Conservation (phyloP, 2,797 vertebrate species). For the Intellagama lesueurii region DNA sequence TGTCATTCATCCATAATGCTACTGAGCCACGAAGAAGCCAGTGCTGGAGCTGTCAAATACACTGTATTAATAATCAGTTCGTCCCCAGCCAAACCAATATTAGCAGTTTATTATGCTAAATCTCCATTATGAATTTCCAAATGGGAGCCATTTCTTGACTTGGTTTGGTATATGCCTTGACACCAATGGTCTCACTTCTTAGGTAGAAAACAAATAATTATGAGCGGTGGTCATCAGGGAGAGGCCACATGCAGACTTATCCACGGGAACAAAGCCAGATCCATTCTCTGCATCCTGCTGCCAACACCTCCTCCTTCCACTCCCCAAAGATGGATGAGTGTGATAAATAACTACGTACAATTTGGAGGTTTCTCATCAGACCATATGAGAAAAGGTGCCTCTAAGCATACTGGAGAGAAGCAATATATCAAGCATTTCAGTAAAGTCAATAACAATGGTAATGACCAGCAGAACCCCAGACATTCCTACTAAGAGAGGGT, state of each 20-base stretch:
- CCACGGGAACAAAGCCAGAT: constrained; percentile 53
- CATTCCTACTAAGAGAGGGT: background rate
- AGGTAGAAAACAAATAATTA: constrained; percentile 1
- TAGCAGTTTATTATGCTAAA: constrained; percentile 29
- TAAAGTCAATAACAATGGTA: background rate
- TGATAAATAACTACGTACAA: constrained; percentile 45
- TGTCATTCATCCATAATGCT: background rate
- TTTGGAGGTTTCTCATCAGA: constrained; percentile 50
- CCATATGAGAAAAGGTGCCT: constrained; percentile 43
- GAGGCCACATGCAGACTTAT: background rate
- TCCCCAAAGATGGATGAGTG: constrained; percentile 47
- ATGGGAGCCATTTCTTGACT: constrained; percentile 44
- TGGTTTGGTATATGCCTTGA: constrained; percentile 36
- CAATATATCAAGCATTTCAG: background rate
- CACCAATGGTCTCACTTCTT: constrained; percentile 40
- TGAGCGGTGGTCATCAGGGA: background rate
- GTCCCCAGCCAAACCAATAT: background rate
- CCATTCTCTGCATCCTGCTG: constrained; percentile 7
- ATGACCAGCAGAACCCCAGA: background rate
- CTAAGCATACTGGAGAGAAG: background rate
- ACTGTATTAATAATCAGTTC: constrained; percentile 24
- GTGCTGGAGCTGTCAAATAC: background rate
- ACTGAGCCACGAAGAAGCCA: background rate
- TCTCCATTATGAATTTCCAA: constrained; percentile 17
- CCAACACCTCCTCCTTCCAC: background rate